Conservation (phyloP, 2,113 vertebrate genomes). For the Hippocampus comes region DNA sequence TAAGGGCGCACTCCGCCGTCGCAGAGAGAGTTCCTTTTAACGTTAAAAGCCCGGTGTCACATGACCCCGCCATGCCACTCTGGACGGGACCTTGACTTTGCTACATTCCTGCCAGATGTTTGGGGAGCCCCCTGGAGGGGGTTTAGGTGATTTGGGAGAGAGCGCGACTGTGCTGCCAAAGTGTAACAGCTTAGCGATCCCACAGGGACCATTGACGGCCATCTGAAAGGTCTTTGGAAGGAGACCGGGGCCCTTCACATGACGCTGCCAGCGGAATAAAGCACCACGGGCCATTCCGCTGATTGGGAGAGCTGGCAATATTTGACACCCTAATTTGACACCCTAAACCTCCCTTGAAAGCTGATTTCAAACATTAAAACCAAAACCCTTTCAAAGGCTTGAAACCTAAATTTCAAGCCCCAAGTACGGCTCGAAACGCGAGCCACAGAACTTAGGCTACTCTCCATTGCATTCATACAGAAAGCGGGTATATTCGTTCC, state of each 20-base stretch:
- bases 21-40: constrained; percentile 38
- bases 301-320: not conserved
- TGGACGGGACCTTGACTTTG: constrained; percentile 47
- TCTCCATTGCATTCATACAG: not conserved
- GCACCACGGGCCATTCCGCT: constrained; percentile 2
- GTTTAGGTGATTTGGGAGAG: not conserved
- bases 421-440: too few relatives aligned
- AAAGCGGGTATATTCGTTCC: constrained; percentile 14
- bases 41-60: constrained; percentile 31
- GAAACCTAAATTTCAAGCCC: too few relatives aligned
- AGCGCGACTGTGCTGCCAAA: constrained; percentile 46
- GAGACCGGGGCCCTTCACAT: constrained; percentile 45
- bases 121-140: constrained; percentile 34
- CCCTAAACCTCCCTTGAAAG: not conserved
- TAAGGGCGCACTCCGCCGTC: constrained; percentile 20
- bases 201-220: constrained; percentile 48
- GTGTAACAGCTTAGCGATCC: constrained; percentile 24
- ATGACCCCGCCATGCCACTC: constrained; percentile 19
- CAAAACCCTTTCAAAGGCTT: too few relatives aligned
- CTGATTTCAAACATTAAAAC: not conserved
- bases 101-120: constrained; percentile 61
- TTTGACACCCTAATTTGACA: not conserved
- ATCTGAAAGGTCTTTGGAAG: constrained; percentile 64
- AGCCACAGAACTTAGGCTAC: not conserved
- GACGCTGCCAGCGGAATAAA: constrained; percentile 41